Percentiles rank a stretch among this genome's conserved stretches.
Conservation (phyloP, 2,888 invertebrate species). For the Rhagium mordax region DNA sequence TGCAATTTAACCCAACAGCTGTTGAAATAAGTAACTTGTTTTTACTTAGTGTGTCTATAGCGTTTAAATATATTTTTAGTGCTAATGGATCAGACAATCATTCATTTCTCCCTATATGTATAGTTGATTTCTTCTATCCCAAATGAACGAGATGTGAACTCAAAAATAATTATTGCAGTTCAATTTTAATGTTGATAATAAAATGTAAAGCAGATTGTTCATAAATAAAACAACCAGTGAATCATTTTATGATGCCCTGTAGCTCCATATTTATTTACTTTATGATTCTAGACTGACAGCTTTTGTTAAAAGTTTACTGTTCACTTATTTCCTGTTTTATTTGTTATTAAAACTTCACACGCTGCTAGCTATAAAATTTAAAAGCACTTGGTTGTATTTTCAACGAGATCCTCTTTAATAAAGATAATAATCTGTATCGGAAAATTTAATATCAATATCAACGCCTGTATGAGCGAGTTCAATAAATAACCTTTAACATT, state of each 20-base stretch:
- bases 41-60: no score
- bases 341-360: not conserved
- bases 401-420: not conserved
- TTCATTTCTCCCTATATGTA: no score
- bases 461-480: not conserved
- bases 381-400: not conserved
- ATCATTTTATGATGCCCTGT: not conserved
- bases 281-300: not conserved
- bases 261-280: not conserved
- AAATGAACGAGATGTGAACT: no score
- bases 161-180: no score
- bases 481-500: not conserved
- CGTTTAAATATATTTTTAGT: no score
- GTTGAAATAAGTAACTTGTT: no score
- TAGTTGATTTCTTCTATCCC: no score
- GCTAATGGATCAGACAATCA: no score
- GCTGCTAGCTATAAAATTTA: not conserved
- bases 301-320: not conserved
- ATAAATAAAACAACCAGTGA: not conserved
- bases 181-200: no score
- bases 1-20: no score
- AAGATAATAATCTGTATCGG: not conserved
- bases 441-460: not conserved
- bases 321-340: not conserved
- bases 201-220: not conserved